A percentile compares a stretch with the other conserved stretches of the same genome.
phyloP scores from a whole-genome alignment of 2,888 invertebrate genomes.

The Unio pictorum region DNA sequence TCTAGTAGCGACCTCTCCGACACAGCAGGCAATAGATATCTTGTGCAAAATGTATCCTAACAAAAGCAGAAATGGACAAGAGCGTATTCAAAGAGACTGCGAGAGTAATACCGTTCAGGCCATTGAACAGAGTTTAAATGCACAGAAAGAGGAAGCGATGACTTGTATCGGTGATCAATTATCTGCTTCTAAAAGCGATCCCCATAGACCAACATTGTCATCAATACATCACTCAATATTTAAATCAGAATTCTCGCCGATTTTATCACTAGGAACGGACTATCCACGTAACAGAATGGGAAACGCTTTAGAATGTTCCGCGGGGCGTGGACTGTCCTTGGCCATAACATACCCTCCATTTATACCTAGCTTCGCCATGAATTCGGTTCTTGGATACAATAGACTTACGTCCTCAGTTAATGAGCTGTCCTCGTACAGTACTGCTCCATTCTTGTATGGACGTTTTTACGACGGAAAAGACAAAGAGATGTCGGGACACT shows the following conservation, averaged over 20 bases:
- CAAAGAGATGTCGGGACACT: too few relatives aligned
- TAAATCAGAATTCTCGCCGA: conserved; percentile 67
- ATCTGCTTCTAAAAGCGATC: conserved; percentile 14
- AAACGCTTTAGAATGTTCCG: conserved; percentile 44
- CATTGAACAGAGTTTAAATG: conserved; percentile 85
- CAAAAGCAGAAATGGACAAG: conserved; percentile 87
- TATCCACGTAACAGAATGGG: conserved; percentile 49
- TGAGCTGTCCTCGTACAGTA: too few relatives aligned
- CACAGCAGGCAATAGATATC: conserved; percentile 80
- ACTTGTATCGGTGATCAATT: too few relatives aligned
- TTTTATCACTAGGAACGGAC: conserved; percentile 47
- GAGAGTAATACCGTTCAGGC: conserved; percentile 92
- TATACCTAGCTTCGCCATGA: too few relatives aligned
- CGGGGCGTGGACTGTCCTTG: too few relatives aligned
- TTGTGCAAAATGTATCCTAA: conserved; percentile 91
- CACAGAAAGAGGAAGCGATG: conserved; percentile 28
- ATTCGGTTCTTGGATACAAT: too few relatives aligned
- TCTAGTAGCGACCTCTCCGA: too few relatives aligned
- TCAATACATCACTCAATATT: conserved; percentile 12
- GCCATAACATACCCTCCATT: too few relatives aligned
- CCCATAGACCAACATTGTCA: conserved; percentile 17
- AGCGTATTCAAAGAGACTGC: conserved; percentile 86
- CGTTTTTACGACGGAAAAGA: too few relatives aligned
- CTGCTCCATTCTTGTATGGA: too few relatives aligned
- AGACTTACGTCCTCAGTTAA: too few relatives aligned